Percentiles rank a stretch among this genome's conserved stretches.
These are phyloP conservation scores for Orchestes rusci DNA, from an alignment of 2,888 invertebrate genomes.

Conservation along the genomic window DNA sequence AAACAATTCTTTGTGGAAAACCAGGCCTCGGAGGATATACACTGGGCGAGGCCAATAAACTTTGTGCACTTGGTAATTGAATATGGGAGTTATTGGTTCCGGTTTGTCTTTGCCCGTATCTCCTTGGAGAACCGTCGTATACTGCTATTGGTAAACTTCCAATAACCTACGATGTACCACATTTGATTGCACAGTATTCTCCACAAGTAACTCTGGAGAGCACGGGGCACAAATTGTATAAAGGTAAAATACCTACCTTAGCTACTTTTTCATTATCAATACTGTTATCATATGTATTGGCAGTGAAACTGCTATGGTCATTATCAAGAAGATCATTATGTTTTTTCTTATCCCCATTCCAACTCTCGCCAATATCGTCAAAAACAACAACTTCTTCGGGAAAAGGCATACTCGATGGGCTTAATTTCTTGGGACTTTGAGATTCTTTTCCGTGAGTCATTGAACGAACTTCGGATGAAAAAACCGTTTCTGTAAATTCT, in stretches of 20 bases:
- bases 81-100: constrained; percentile 44
- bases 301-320: constrained; percentile 35
- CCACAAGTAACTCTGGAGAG: too few species aligned
- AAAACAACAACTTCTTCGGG: constrained; percentile 77
- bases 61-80: constrained; percentile 51
- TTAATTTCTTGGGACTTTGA: constrained; percentile 41
- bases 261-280: constrained; percentile 46
- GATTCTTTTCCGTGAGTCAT: constrained; percentile 43
- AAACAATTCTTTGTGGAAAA: constrained; percentile 66
- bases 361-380: constrained; percentile 78
- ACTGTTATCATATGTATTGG: constrained; percentile 35
- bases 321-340: constrained; percentile 18
- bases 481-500: constrained; percentile 56
- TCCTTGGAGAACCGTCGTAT: constrained; percentile 82
- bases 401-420: constrained; percentile 57
- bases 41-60: constrained; percentile 56
- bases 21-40: constrained; percentile 76
- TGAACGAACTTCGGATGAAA: constrained; percentile 55
- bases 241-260: constrained; percentile 26
- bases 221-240: too few species aligned
- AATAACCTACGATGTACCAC: constrained; percentile 55
- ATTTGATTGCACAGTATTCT: too few species aligned
- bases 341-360: constrained; percentile 47
- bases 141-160: constrained; percentile 87
- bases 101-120: constrained; percentile 44